A percentile compares a stretch with the other conserved stretches of the same genome.
These are phyloP conservation scores for Onychorhynchus coronatus DNA, from an alignment of 2,113 vertebrate genomes.

Conservation along the genomic window DNA sequence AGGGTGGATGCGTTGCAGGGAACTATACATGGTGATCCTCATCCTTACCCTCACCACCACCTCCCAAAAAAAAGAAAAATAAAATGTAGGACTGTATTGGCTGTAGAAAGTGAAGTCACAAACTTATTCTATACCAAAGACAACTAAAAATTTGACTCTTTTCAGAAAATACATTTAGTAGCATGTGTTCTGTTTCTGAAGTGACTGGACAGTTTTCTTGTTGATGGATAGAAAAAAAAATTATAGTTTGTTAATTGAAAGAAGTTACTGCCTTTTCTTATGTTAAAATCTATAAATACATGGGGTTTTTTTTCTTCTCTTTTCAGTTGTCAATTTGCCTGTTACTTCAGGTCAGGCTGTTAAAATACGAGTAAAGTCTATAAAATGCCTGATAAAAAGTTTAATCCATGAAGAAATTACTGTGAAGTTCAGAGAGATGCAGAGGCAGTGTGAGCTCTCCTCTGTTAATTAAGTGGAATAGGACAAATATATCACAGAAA, in stretches of 20 bases:
- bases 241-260: neutral
- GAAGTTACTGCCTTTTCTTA: neutral
- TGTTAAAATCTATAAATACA: neutral
- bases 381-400: neutral
- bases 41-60: too few relatives aligned
- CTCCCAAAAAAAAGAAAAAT: too few relatives aligned
- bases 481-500: neutral
- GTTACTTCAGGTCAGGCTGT: neutral
- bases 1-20: neutral
- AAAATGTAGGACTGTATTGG: neutral
- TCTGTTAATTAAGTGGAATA: too few relatives aligned
- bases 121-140: neutral
- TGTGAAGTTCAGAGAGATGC: neutral
- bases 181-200: neutral
- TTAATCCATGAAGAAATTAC: neutral
- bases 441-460: rapidly evolving
- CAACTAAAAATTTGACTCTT: neutral
- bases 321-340: neutral
- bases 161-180: neutral
- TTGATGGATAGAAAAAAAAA: neutral
- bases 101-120: neutral
- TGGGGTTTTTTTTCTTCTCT: neutral
- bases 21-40: neutral
- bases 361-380: neutral
- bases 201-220: neutral